phyloP scores from a whole-genome alignment of 2,113 vertebrate species.

The Charina bottae region DNA sequence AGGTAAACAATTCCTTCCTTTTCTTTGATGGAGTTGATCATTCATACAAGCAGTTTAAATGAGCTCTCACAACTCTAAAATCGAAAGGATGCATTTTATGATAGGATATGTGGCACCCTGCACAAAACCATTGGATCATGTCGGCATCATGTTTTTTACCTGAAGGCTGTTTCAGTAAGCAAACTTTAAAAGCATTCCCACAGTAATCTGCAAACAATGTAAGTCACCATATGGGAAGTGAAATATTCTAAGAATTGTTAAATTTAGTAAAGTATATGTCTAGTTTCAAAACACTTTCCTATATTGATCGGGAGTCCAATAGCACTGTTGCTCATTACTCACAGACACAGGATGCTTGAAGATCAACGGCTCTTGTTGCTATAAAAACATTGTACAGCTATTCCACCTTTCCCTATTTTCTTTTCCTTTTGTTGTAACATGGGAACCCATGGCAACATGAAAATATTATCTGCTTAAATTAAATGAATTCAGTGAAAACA shows the following conservation, averaged over 20 bases:
- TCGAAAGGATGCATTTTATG: too few relatives aligned
- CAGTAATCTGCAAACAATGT: not conserved
- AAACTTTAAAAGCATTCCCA: not conserved
- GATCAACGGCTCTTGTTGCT: not conserved
- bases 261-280: not conserved
- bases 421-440: not conserved
- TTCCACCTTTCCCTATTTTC: not conserved
- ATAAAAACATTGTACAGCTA: not conserved
- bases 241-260: not conserved
- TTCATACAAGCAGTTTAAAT: not conserved
- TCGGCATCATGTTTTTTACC: not conserved
- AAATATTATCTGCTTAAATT: not conserved
- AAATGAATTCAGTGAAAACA: not conserved
- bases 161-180: not conserved
- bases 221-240: not conserved
- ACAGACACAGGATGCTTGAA: not conserved
- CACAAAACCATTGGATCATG: not conserved
- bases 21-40: not conserved
- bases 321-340: not conserved
- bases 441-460: not conserved
- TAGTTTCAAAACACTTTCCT: not conserved
- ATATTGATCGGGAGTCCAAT: not conserved
- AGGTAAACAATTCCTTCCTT: not conserved
- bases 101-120: not conserved
- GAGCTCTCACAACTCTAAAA: not conserved